Percentiles rank a stretch among this genome's conserved stretches.
Conservation (phyloP, 2,888 invertebrate genomes). For the Bibio marci region DNA sequence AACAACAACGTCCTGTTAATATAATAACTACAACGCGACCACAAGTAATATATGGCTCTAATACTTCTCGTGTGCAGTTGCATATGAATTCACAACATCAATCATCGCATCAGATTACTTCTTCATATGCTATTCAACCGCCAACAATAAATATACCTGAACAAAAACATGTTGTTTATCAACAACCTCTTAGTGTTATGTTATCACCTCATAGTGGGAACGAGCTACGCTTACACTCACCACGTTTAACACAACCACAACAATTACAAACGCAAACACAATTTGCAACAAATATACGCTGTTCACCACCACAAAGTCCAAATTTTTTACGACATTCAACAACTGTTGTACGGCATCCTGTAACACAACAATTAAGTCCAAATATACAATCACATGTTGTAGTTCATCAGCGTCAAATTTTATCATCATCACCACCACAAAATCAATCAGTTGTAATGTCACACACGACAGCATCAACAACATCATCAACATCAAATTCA, state of each 20-base stretch:
- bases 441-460: conserved; percentile 28
- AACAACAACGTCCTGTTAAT: not conserved
- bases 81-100: too few relatives aligned
- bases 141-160: conserved; percentile 50
- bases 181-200: conserved; percentile 20
- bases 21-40: not conserved
- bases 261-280: conserved; percentile 13
- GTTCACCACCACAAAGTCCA: conserved; percentile 22
- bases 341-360: conserved; percentile 11
- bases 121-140: conserved; percentile 35
- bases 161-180: conserved; percentile 21
- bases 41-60: not conserved
- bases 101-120: not conserved
- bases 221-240: conserved; percentile 16
- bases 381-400: conserved; percentile 12
- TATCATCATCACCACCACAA: conserved; percentile 21
- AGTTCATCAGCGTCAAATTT: conserved; percentile 10
- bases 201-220: conserved; percentile 29
- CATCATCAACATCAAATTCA: conserved; percentile 22
- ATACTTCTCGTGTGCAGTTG: not conserved
- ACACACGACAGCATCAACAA: conserved; percentile 30
- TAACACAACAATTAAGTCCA: too few relatives aligned
- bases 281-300: not conserved
- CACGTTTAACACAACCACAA: conserved; percentile 9
- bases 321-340: conserved; percentile 18